Evolutionary conservation across 1,140 invertebrate genomes (phyloP), one percentile per base, ranked within the genome.

Genomic region (Onthophagus taurus): DNA sequence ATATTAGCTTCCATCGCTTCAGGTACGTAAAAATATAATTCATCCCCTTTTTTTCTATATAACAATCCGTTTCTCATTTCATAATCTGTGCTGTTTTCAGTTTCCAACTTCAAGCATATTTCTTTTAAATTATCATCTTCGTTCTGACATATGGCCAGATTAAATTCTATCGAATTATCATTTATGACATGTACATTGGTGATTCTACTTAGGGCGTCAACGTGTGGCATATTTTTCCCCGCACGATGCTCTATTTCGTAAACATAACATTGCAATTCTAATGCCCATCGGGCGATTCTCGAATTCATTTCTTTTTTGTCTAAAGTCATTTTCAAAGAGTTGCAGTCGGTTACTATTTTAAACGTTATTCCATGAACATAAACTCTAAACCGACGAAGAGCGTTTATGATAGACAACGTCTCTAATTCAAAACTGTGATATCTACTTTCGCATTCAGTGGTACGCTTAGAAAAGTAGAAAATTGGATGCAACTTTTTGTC

Each of bases 401-500:
- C 18, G 16, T 38, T 14, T 26, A 45, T 20, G 4, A 45, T 38
- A 2, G 44, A 20, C 7, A 45, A 21, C 6, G 9, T 16, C 23
- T 45, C 36, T 13, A 37, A 17, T 39, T 45, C 42, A 17, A 6
- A 44, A 18, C 19, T 24, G 21, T 44, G 42, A 17, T 44, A 44
- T 14, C 19, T 42, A 3, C 3, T 12, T 42, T 42, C 41, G 16
- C 11, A 7, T 9, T 52, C 49, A 12, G 51, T 54, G 7, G 71
- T 61, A 24, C 55, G 53, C 18, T 63, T 53, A 35, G 65, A 66
- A 44, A 64, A 66, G 52, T 68, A 72, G 8, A 60, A 42, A n/a
- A 42, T 30, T 4, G 41, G 26, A 21, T 42, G 17, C 16, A 31
- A 42, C 11, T 31, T 16, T 11, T 20, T 19, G 13, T 31, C 41